These are phyloP conservation scores for Tuberolachnus salignus DNA, from an alignment of 2,888 invertebrate species.

Conservation along the genomic window DNA sequence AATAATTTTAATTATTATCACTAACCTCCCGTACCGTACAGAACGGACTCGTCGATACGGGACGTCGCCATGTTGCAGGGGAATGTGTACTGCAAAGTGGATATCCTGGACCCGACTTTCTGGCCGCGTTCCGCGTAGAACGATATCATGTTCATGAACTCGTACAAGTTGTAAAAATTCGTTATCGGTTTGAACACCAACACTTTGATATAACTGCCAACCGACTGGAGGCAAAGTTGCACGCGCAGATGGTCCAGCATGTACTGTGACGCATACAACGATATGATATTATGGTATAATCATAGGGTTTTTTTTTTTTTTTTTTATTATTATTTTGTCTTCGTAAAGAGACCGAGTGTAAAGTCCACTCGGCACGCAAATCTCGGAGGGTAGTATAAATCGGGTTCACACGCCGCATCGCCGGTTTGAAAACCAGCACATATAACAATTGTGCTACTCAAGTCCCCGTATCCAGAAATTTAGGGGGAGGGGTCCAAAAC, in stretches of 20 bases:
- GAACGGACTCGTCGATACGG: slow-evolving; percentile 68
- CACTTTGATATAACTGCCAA: slow-evolving; percentile 72
- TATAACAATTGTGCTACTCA: too few species aligned
- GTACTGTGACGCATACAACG: slow-evolving; percentile 63
- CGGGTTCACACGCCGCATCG: too few species aligned
- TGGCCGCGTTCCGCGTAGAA: slow-evolving; percentile 70
- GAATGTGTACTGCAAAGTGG: slow-evolving; percentile 73
- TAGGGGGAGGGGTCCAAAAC: too few species aligned
- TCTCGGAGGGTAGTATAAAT: too few species aligned
- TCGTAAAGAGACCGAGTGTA: too few species aligned
- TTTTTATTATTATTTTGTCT: too few species aligned
- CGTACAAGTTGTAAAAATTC: slow-evolving; percentile 81
- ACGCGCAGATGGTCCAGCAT: slow-evolving; percentile 77
- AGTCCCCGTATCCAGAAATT: too few species aligned
- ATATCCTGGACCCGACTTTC: slow-evolving; percentile 68
- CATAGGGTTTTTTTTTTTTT: too few species aligned
- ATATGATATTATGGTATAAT: neutral
- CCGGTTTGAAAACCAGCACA: too few species aligned
- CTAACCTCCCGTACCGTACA: slow-evolving; percentile 78
- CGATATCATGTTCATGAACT: slow-evolving; percentile 81
- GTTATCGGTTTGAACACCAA: slow-evolving; percentile 75
- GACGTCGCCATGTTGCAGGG: slow-evolving; percentile 74
- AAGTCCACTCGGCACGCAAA: too few species aligned
- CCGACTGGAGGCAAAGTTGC: slow-evolving; percentile 72
- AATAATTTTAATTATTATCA: neutral